Conservation (phyloP, 2,113 vertebrate species). For the Coryphaenoides rupestris region DNA sequence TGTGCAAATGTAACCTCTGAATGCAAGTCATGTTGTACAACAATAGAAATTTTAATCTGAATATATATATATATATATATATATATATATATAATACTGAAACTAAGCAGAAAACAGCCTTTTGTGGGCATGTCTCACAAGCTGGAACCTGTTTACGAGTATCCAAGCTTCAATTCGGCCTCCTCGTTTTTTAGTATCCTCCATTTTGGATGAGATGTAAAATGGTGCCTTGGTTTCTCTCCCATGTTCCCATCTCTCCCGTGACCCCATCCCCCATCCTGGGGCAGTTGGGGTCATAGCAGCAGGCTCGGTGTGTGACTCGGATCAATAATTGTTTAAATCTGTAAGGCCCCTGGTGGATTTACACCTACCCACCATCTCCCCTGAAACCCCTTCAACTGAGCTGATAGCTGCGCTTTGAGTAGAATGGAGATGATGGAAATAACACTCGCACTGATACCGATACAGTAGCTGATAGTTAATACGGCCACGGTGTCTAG, state of each 20-base stretch:
- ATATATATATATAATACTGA: no score
- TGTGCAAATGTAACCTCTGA: no score
- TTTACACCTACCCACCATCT: constrained; percentile 52
- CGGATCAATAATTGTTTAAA: constrained; percentile 80
- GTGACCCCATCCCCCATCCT: constrained; percentile 44
- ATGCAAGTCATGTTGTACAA: no score
- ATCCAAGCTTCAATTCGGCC: no score
- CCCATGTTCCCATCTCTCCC: constrained; percentile 33
- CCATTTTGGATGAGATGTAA: constrained; percentile 32
- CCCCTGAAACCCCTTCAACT: constrained; percentile 22
- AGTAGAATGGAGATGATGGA: background rate
- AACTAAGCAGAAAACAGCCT: background rate
- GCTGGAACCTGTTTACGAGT: no score
- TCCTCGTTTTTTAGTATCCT: background rate
- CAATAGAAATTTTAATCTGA: no score
- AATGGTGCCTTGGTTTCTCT: constrained; percentile 42
- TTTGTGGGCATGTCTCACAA: background rate
- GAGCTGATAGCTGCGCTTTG: constrained; percentile 12
- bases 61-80: no score
- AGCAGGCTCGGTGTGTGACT: constrained; percentile 69
- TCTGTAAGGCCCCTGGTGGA: constrained; percentile 55
- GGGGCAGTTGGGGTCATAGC: constrained; percentile 59
- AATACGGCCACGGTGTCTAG: no score
- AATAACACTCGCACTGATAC: background rate
- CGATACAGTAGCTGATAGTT: no score